phyloP scores from a whole-genome alignment of 2,113 vertebrate genomes.

The Sceloporus undulatus region DNA sequence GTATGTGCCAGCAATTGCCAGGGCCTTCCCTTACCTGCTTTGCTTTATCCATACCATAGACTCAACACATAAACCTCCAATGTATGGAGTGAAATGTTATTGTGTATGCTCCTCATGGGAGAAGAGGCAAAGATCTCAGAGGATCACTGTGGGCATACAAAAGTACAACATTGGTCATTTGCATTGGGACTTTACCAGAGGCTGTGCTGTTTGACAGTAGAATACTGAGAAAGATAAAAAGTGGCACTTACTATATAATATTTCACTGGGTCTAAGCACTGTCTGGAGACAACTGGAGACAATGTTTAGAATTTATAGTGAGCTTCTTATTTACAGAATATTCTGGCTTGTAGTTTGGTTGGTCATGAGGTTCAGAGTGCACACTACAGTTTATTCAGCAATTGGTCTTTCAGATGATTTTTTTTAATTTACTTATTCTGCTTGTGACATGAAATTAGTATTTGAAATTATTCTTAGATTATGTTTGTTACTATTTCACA shows the following conservation, averaged over 20 bases:
- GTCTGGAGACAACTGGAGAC: neutral
- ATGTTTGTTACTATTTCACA: neutral
- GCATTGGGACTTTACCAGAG: neutral
- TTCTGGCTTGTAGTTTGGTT: constrained; percentile 23
- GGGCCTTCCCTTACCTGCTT: neutral
- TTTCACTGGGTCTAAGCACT: neutral
- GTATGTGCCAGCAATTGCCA: constrained; percentile 35
- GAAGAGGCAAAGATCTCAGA: neutral
- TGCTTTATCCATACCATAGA: neutral
- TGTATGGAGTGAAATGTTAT: neutral
- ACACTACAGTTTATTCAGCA: constrained; percentile 12
- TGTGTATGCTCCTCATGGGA: neutral
- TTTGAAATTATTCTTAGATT: neutral
- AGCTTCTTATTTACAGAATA: constrained; percentile 36
- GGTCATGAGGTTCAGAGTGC: fast-evolving
- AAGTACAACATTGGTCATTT: neutral
- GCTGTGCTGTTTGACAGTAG: neutral
- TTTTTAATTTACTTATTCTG: neutral
- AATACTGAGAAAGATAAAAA: neutral
- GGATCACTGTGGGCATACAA: neutral
- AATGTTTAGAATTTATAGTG: constrained; percentile 5
- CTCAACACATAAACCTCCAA: no score
- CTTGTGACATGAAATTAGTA: neutral
- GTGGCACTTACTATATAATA: neutral
- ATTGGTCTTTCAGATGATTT: neutral